Percentiles rank a stretch among this genome's conserved stretches.
These are phyloP conservation scores for Arremon brunneinucha DNA, from an alignment of 2,797 vertebrate genomes.

Conservation along the genomic window DNA sequence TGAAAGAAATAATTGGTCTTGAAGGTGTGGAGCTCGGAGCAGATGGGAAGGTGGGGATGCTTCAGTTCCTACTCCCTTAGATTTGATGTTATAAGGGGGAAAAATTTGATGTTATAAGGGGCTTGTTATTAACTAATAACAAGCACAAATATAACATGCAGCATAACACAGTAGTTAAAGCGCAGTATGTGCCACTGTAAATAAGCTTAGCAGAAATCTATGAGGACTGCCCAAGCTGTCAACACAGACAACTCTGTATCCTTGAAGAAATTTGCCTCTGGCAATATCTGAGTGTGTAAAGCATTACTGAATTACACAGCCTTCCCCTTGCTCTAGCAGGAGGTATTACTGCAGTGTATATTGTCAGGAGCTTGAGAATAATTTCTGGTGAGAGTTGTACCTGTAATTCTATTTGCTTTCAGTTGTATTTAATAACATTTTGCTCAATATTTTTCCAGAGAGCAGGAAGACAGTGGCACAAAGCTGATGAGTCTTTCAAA, in stretches of 20 bases:
- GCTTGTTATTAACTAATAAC: not conserved
- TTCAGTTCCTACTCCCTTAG: not conserved
- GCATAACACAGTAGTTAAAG: not conserved
- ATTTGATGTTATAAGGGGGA: not conserved
- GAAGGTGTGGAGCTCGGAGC: slow-evolving; percentile 98
- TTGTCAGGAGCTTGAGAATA: not conserved
- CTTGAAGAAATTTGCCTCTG: not conserved
- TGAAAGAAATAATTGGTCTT: slow-evolving; percentile 95
- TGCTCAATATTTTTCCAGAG: not conserved
- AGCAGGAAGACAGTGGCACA: not conserved
- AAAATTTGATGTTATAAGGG: too few relatives aligned
- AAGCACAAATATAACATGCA: not conserved
- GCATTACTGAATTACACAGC: not conserved
- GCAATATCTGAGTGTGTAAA: not conserved
- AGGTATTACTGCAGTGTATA: not conserved
- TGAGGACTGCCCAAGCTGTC: not conserved
- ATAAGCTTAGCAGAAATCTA: not conserved
- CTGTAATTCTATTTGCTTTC: not conserved
- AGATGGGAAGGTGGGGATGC: slow-evolving; percentile 90
- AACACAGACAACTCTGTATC: not conserved
- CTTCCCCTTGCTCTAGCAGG: not conserved
- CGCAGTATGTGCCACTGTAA: not conserved
- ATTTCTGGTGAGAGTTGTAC: not conserved
- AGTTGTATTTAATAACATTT: not conserved
- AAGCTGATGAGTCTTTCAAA: not conserved